Conservation (phyloP, 2,797 vertebrate species). For the Channallabes apus region DNA sequence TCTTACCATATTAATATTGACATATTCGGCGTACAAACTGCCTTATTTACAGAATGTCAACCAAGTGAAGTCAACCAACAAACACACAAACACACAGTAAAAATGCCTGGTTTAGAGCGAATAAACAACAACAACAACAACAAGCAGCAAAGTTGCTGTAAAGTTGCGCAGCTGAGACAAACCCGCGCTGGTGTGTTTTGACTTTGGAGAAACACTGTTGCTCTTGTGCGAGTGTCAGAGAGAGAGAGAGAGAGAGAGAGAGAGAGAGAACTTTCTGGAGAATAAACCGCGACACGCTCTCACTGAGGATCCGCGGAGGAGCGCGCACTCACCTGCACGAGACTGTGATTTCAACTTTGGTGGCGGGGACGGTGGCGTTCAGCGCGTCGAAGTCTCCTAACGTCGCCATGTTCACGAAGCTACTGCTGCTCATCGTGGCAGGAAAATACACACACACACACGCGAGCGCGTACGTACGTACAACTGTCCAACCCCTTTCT, state of each 20-base stretch:
- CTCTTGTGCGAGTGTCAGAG: background rate
- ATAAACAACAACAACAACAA: background rate
- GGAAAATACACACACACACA: background rate
- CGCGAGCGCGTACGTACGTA: background rate
- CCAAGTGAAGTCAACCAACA: no score
- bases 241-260: slow-evolving; percentile 4
- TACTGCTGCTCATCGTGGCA: slow-evolving; percentile 74
- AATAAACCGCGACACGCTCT: no score
- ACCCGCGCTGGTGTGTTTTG: background rate
- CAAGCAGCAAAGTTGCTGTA: background rate
- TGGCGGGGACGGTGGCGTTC: slow-evolving; percentile 87
- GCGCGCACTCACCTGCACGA: slow-evolving; percentile 86
- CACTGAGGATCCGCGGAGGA: background rate
- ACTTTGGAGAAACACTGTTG: slow-evolving; percentile 6
- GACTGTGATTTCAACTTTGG: slow-evolving; percentile 94
- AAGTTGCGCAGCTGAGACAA: background rate
- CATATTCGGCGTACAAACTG: background rate
- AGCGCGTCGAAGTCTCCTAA: slow-evolving; percentile 88
- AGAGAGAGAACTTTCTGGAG: slow-evolving; percentile 3
- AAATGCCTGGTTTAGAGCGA: background rate
- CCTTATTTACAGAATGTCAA: no score
- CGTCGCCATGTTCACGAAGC: slow-evolving; percentile 84
- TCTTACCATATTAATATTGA: background rate
- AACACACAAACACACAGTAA: no score
- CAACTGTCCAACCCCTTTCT: slow-evolving; percentile 59